Conservation (phyloP, 2,888 invertebrate genomes). For the Drosophila greeni region DNA sequence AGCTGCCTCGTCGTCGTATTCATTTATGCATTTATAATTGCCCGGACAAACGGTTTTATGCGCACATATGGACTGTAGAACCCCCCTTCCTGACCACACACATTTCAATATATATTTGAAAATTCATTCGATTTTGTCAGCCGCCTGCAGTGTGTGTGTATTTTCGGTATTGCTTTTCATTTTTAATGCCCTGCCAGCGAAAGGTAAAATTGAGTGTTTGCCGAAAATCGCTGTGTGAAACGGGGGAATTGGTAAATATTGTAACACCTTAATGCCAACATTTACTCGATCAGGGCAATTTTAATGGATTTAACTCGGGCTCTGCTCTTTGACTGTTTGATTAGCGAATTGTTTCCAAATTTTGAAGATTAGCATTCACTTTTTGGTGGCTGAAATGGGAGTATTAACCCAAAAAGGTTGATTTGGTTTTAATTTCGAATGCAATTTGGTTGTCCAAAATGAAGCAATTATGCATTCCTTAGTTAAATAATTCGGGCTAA, state of each 20-base stretch:
- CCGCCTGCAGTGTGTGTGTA: neutral
- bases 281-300: slow-evolving; percentile 13
- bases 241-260: neutral
- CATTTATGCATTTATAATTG: slow-evolving; percentile 44
- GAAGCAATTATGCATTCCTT: slow-evolving; percentile 37
- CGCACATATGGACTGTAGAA: neutral
- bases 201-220: slow-evolving; percentile 21
- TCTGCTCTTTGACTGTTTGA: slow-evolving; percentile 13
- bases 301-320: slow-evolving; percentile 19
- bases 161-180: slow-evolving; percentile 39
- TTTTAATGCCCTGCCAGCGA: slow-evolving; percentile 43
- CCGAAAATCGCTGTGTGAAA: no score
- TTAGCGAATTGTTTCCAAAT: slow-evolving; percentile 25
- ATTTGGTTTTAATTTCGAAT: neutral
- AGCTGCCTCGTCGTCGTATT: slow-evolving; percentile 29
- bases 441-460: slow-evolving; percentile 9
- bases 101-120: slow-evolving; percentile 55
- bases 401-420: no score
- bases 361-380: slow-evolving; percentile 16
- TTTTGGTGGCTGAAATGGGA: neutral
- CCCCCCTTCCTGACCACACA: slow-evolving; percentile 4
- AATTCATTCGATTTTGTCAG: slow-evolving; percentile 54
- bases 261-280: slow-evolving; percentile 4
- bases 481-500: slow-evolving; percentile 23
- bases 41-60: slow-evolving; percentile 30